A percentile compares a stretch with the other conserved stretches of the same genome.
phyloP scores from a whole-genome alignment of 53 echinoderm and acorn worm genomes.

The Echinarachnius parma region DNA sequence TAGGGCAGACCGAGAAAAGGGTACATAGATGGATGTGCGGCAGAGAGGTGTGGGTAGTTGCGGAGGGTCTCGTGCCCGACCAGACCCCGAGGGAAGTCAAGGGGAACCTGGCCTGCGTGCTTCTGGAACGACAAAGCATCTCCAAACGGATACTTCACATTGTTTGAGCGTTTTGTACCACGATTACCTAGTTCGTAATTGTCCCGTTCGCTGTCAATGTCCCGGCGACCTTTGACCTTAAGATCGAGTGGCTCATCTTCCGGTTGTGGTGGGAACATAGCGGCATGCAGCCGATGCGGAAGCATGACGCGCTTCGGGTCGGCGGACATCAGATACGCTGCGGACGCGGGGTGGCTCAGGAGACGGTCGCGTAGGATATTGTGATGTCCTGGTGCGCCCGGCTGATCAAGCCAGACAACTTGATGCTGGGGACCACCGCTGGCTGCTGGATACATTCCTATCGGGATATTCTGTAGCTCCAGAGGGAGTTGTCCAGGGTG shows the following conservation, averaged over 20 bases:
- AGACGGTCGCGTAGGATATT: slow-evolving; percentile 36
- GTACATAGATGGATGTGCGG: slow-evolving; percentile 20
- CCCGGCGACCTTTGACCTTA: slow-evolving; percentile 14
- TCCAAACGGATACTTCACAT: neutral
- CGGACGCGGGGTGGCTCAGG: slow-evolving; percentile 39
- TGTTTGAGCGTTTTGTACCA: neutral
- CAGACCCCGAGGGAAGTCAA: neutral
- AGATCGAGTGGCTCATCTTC: slow-evolving; percentile 58
- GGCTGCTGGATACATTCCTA: neutral
- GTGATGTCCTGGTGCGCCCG: neutral
- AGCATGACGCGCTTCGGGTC: neutral
- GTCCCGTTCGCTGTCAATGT: neutral
- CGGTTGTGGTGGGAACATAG: neutral
- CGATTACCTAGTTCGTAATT: neutral
- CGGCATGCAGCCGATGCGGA: neutral
- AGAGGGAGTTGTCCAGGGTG: slow-evolving; percentile 10
- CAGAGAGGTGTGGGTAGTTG: slow-evolving; percentile 3
- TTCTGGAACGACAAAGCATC: slow-evolving; percentile 1
- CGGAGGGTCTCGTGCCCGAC: neutral
- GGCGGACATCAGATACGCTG: slow-evolving; percentile 17
- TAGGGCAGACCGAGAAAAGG: slow-evolving; percentile 30
- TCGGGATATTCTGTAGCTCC: neutral
- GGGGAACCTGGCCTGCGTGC: neutral
- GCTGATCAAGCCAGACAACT: slow-evolving; percentile 13
- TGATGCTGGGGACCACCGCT: neutral